A percentile compares a stretch with the other conserved stretches of the same genome.
These are phyloP conservation scores for Pasiphila rectangulata DNA, from an alignment of 2,888 invertebrate genomes.

Conservation along the genomic window DNA sequence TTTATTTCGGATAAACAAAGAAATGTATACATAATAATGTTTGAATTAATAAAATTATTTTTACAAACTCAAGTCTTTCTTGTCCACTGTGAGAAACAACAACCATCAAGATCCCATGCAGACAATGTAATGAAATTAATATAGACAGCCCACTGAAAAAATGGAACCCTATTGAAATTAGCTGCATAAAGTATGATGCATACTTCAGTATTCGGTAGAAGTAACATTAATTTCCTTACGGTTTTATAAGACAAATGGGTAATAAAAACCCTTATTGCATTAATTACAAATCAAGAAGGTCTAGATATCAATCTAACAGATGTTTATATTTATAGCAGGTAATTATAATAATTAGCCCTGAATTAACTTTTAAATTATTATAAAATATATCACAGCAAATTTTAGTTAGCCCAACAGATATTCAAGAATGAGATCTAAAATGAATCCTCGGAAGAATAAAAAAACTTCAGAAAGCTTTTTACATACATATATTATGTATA, in stretches of 20 bases:
- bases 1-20: constrained; percentile 78
- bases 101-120: constrained; percentile 65
- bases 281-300: constrained; percentile 49
- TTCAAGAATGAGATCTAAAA: constrained; percentile 36
- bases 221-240: background rate
- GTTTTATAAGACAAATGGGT: background rate
- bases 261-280: constrained; percentile 46
- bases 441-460: constrained; percentile 32
- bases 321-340: constrained; percentile 41
- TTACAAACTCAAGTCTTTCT: constrained; percentile 68
- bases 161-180: constrained; percentile 21
- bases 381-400: constrained; percentile 80
- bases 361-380: constrained; percentile 63
- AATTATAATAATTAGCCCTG: constrained; percentile 53
- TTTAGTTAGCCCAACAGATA: constrained; percentile 66
- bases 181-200: constrained; percentile 18
- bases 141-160: constrained; percentile 55
- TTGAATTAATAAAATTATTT: constrained; percentile 69
- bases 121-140: constrained; percentile 49
- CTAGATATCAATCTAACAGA: constrained; percentile 54
- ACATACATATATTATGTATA: constrained; percentile 39
- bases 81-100: constrained; percentile 65
- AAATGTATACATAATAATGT: constrained; percentile 69
- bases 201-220: background rate
- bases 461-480: constrained; percentile 37